Base-by-base conservation (phyloP, 2,113 vertebrate genomes). In the Oncorhynchus clarkii region DNA sequence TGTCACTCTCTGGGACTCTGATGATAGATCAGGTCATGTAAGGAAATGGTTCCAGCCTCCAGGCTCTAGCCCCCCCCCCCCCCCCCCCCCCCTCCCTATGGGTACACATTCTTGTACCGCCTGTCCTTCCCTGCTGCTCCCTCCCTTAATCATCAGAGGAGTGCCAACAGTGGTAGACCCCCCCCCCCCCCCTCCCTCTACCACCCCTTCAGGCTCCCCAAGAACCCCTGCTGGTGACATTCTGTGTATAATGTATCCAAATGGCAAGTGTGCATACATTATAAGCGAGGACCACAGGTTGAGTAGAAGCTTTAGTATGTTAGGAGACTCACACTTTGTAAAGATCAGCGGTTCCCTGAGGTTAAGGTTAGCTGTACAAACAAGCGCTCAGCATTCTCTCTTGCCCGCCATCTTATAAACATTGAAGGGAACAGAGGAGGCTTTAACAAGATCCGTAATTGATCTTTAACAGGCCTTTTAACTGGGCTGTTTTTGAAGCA, bases 171-270 rank as follows among this genome's bases (percentile, higher is more conserved):
- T 34, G 26, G 5, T 29, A 29, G 24, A 4, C 2, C 29, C 72
- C 20, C 6, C 14, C 51, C 51, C 7, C 57, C 57, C 57, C 27
- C 7, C 18, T 14, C 51, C 64, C 67, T 14, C 34, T 3, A 12
- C 82, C 49, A 48, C 66, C 82, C 75, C 57, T 72, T 74, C 34
- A 51, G 59, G 71, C 45, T 80, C 79, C 74, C 72, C 59, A 57
- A 60, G 77, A 78, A 73, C 71, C 73, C 29, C 78, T 87, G 60
- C 80, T 78, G 77, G 71, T 81, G 81, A 86, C 81, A 88, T 80
- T 89, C 71, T 80, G 49, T 71, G 80, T 18, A 60, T 78, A 82
- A 86, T 83, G 83, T 84, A 85, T 83, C 76, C 77, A 88, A 89
- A 85, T 78, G 85, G 70, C 83, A 86, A 71, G 67, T 57, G 71